Base-by-base conservation (phyloP, 2,888 invertebrate species). In the Coelopa pilipes region DNA sequence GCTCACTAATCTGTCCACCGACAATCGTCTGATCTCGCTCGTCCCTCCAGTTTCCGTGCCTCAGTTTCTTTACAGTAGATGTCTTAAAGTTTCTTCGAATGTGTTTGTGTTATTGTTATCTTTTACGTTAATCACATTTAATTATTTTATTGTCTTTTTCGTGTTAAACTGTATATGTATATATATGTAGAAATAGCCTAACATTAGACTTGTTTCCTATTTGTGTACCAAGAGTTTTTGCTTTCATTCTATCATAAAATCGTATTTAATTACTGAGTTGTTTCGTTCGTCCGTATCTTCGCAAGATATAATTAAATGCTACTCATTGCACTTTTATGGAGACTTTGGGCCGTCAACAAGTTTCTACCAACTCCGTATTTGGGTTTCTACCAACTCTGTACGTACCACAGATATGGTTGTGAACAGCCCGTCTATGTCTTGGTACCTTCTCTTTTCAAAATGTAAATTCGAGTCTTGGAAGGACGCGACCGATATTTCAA, bases 101-200 rank as follows among this genome's bases (percentile, higher is more conserved):
- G 11, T n/a, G 34, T 71, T 34, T 21, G 46, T 67, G 34, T 17
- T 49, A 24, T 53, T 53, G 68, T 66, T 59, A 50, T 34, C 68
- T 57, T 74, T 76, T 72, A 69, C 74, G 74, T 76, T 74, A 73
- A 74, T 73, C 72, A 76, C 53, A 57, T 70, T 74, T 50, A 69
- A 55, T 73, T 76, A 55, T 73, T 74, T 62, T 74, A 67, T 69
- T 74, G 59, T 68, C 67, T 72, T 60, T 21, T 65, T 46, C 9
- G 63, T 69, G 53, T 55, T 53, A 24, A 60, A 17, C 50, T 34
- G 50, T 62, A 50, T 19, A 59, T 55, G 46, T 19, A 24, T 72
- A 12, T 55, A 3, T 71, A 50, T 46, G 19, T 72, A 55, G 17
- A 24, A 53, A 17, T 63, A 53, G 50, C 1, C n/a, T 65, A 13